Base-by-base conservation (phyloP, 2,797 vertebrate genomes). In the Myotis pilosus region DNA sequence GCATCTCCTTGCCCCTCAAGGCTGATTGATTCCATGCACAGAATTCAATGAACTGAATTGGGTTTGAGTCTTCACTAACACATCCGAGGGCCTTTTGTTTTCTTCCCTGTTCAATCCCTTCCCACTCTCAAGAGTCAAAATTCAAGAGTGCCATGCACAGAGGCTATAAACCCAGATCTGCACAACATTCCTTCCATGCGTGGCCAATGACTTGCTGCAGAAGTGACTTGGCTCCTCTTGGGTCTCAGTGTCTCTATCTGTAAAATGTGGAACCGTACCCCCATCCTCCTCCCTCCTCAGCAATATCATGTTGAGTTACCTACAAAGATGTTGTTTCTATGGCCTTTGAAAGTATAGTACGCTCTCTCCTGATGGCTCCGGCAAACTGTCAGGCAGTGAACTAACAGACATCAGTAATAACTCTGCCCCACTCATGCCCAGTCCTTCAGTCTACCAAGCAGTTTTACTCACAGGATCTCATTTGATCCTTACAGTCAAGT, bases 141-240 rank as follows among this genome's bases (percentile, higher is more conserved):
- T 44, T 53, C 36, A 51, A 69, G 23, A 57, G 9, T 16, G 85
- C 91, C 64, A 3, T 3, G 12, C 78, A 36, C 69, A 89, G 64
- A 86, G 5, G 60, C 49, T 49, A 20, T 30, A 28, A 69, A 2
- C 33, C 15, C 6, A 57, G 25, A 55, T n/a, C 66, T 33, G 60
- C 1, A n/a, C 9, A 12, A 30, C 0, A 19, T 3, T 3, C 51
- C 28, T 19, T 10, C 69, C 30, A 3, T 0, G 22, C 20, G 4
- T 16, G 38, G 88, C 36, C 7, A 20, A 36, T 17, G 20, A 12
- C 49, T 33, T 87, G 25, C 33, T 71, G 57, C 33, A n/a, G 9
- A 86, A 25, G 36, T 22, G 47, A 25, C 20, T 80, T 3, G 33
- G 60, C 69, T 83, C 23, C 41, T 68, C 38, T 12, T 60, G 57